Conservation (phyloP, 2,888 invertebrate genomes). For the Steromphala cineraria region DNA sequence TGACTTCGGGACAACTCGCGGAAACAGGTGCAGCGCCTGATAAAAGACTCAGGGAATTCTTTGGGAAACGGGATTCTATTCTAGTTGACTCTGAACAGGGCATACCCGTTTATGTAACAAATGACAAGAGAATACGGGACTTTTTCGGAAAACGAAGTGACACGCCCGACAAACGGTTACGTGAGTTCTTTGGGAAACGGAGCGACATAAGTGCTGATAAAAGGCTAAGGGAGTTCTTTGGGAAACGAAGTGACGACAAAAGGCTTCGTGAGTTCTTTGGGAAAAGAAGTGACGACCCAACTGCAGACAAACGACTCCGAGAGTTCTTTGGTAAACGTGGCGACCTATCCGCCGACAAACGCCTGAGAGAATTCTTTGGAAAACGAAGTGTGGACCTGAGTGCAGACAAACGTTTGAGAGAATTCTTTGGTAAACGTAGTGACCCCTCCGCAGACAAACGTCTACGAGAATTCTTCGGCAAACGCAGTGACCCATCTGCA, state of each 20-base stretch:
- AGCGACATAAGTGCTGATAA: background rate
- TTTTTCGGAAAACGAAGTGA: slow-evolving; percentile 1
- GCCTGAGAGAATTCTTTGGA: slow-evolving; percentile 34
- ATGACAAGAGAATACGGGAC: background rate
- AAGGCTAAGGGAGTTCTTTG: background rate
- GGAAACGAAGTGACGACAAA: slow-evolving; percentile 23
- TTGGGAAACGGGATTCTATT: background rate
- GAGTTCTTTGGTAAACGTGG: slow-evolving; percentile 29
- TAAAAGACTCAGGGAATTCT: slow-evolving; percentile 15
- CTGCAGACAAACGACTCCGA: slow-evolving; percentile 20
- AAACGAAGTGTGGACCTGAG: slow-evolving; percentile 15
- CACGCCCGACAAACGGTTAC: background rate
- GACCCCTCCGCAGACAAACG: background rate
- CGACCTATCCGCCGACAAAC: slow-evolving; percentile 13
- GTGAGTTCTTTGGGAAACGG: slow-evolving; percentile 17
- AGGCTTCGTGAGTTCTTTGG: slow-evolving; percentile 37
- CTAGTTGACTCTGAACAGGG: background rate
- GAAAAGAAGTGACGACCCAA: slow-evolving; percentile 6
- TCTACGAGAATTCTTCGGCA: slow-evolving; percentile 1
- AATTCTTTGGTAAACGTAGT: slow-evolving; percentile 14
- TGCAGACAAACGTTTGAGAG: slow-evolving; percentile 1
- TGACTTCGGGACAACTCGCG: background rate
- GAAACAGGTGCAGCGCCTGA: background rate
- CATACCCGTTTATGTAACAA: background rate
- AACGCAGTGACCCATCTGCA: background rate